A percentile compares a stretch with the other conserved stretches of the same genome.
Evolutionary conservation across 1,140 invertebrate species (phyloP).

Genomic region (Neodiprion fabricii): DNA sequence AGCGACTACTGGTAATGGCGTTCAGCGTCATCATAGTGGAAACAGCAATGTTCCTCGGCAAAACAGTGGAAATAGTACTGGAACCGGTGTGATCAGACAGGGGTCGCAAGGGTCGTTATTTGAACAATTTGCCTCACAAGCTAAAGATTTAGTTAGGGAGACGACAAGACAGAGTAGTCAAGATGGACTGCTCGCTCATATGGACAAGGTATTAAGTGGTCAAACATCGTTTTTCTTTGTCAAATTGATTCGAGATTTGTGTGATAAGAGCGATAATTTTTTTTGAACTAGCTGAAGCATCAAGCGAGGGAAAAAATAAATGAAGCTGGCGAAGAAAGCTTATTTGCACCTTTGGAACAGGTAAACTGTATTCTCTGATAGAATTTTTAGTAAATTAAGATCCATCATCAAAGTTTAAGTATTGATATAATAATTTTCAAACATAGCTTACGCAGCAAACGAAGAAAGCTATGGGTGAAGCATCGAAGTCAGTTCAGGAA

Average conservation of each 20-base stretch:
- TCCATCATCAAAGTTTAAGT: constrained; percentile 9
- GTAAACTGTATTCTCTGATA: constrained; percentile 53
- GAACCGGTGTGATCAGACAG: constrained; percentile 69
- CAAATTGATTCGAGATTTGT: constrained; percentile 29
- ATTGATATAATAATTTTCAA: neutral
- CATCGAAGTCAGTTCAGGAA: constrained; percentile 80
- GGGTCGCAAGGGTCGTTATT: constrained; percentile 82
- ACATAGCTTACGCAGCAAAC: constrained; percentile 81
- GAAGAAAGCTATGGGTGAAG: constrained; percentile 87
- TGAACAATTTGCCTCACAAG: constrained; percentile 85
- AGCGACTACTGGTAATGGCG: neutral
- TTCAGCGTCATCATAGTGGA: constrained; percentile 21
- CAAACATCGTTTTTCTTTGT: constrained; percentile 23
- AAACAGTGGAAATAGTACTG: constrained; percentile 41
- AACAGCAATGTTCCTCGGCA: constrained; percentile 45
- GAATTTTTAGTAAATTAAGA: constrained; percentile 6
- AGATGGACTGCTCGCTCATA: constrained; percentile 86
- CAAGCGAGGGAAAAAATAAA: constrained; percentile 74
- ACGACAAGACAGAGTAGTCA: constrained; percentile 88
- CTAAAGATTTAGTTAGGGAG: constrained; percentile 84
- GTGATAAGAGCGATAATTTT: constrained; percentile 21
- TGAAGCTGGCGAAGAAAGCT: constrained; percentile 71
- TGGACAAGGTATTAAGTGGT: constrained; percentile 77
- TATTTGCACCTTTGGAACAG: constrained; percentile 79
- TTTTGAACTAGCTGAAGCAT: constrained; percentile 62